Percentiles rank a stretch among this genome's conserved stretches.
Evolutionary conservation across 2,113 vertebrate species (phyloP).

Genomic region (Corapipo altera): DNA sequence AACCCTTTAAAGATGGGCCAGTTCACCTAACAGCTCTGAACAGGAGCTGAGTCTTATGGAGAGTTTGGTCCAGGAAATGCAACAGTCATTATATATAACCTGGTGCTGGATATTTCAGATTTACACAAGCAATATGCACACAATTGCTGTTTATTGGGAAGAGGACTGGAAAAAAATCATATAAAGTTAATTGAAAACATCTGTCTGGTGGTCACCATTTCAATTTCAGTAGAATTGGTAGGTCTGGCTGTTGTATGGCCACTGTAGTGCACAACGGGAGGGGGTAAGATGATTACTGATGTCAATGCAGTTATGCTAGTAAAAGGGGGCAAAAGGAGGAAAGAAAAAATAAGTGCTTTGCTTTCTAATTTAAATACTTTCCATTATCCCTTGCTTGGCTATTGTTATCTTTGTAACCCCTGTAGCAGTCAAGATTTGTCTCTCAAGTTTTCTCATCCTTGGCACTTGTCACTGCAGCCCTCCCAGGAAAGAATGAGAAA

Average conservation of each 20-base stretch:
- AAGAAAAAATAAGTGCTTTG: background rate
- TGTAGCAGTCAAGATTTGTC: background rate
- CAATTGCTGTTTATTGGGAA: background rate
- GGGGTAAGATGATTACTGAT: background rate
- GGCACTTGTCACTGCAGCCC: background rate
- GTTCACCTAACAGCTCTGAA: background rate
- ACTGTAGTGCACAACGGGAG: rapidly evolving
- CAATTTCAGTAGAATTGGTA: background rate
- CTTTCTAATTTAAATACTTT: background rate
- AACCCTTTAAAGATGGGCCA: background rate
- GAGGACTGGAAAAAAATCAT: background rate
- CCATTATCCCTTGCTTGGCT: background rate
- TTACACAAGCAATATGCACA: rapidly evolving
- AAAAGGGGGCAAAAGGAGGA: background rate
- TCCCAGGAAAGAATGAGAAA: background rate
- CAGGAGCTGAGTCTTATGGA: background rate
- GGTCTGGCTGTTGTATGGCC: background rate
- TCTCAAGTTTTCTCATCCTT: background rate
- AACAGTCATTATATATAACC: background rate
- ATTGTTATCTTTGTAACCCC: background rate
- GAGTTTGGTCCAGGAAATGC: rapidly evolving
- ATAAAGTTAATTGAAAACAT: background rate
- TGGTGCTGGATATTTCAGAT: background rate
- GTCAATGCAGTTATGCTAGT: background rate
- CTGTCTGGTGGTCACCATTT: background rate